Conservation (phyloP, 2,888 invertebrate genomes). For the Lymantria dispar region DNA sequence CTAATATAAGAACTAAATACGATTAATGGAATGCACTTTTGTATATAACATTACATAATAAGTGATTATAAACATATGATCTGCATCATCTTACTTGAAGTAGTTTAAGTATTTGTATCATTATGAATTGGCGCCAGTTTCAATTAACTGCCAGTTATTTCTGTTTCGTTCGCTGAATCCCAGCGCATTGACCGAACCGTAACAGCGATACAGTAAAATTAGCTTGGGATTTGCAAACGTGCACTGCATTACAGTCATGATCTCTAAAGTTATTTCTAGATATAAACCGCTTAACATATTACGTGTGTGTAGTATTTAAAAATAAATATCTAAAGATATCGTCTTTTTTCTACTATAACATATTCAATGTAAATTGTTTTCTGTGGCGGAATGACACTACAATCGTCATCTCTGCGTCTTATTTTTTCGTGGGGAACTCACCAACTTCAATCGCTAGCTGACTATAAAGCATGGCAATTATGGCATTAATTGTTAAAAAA, state of each 20-base stretch:
- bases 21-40: not conserved
- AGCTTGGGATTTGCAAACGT: slow-evolving; percentile 58
- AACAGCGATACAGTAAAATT: slow-evolving; percentile 56
- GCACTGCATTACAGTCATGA: slow-evolving; percentile 54
- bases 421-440: no score
- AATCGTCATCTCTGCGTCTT: no score
- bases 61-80: slow-evolving; percentile 21
- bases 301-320: slow-evolving; percentile 1
- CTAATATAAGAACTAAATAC: not conserved
- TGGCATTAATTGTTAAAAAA: no score
- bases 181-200: slow-evolving; percentile 69
- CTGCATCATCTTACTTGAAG: slow-evolving; percentile 44
- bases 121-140: slow-evolving; percentile 56
- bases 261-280: slow-evolving; percentile 56
- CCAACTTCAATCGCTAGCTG: no score
- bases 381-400: no score
- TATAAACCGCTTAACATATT: slow-evolving; percentile 13
- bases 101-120: slow-evolving; percentile 52
- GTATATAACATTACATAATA: slow-evolving; percentile 13
- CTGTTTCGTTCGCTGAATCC: slow-evolving; percentile 44
- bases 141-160: slow-evolving; percentile 70
- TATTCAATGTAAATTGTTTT: no score
- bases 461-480: no score
- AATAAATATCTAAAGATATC: not conserved
- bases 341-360: not conserved